Conservation (phyloP, 2,113 vertebrate species). For the Sebastes schlegelii region DNA sequence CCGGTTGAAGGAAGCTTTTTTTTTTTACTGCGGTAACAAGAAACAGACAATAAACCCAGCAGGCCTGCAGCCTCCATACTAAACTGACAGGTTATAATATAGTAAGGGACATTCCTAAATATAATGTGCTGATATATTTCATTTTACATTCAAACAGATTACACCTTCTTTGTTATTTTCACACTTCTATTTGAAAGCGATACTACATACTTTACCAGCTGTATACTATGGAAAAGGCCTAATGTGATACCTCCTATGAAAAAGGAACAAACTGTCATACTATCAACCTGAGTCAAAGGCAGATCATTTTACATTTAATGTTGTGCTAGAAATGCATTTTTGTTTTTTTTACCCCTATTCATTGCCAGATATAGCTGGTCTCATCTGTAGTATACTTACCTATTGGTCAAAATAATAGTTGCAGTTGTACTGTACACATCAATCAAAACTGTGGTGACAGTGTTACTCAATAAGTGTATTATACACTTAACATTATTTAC, state of each 20-base stretch:
- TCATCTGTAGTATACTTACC: constrained; percentile 32
- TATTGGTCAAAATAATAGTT: background rate
- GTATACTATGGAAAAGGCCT: background rate
- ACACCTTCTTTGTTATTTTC: background rate
- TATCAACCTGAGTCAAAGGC: background rate
- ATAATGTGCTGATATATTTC: background rate
- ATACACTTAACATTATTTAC: background rate
- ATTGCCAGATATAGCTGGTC: background rate
- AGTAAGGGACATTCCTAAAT: constrained; percentile 65
- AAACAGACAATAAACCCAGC: constrained; percentile 82
- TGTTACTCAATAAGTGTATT: background rate
- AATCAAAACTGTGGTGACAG: background rate
- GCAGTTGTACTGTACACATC: background rate
- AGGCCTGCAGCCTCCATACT: constrained; percentile 45
- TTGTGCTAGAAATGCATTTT: background rate
- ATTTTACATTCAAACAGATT: background rate
- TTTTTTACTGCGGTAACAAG: constrained; percentile 83
- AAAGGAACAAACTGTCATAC: background rate
- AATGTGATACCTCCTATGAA: background rate
- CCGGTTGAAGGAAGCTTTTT: constrained; percentile 73
- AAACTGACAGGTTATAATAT: constrained; percentile 16
- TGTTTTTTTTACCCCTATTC: background rate
- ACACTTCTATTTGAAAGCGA: background rate
- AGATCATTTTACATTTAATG: background rate
- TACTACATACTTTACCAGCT: background rate